phyloP scores from a whole-genome alignment of 2,797 vertebrate genomes.

The Epinephelus awoara region DNA sequence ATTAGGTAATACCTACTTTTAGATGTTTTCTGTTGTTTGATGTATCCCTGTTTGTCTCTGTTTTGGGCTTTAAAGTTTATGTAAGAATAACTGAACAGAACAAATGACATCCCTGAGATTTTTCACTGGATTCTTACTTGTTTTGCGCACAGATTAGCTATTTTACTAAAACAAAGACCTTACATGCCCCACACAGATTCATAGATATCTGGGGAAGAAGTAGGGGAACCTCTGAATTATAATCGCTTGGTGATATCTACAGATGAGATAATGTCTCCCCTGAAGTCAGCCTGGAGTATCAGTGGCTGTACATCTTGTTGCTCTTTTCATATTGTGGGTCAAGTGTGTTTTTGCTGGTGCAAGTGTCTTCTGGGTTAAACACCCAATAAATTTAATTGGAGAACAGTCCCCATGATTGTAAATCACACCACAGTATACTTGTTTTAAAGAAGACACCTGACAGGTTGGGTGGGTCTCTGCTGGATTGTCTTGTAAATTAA shows the following conservation, averaged over 20 bases:
- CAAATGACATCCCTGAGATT: background rate
- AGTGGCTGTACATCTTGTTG: background rate
- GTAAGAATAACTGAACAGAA: background rate
- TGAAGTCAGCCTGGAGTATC: background rate
- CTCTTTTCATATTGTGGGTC: background rate
- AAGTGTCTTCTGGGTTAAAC: background rate
- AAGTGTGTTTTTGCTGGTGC: background rate
- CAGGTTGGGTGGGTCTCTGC: background rate
- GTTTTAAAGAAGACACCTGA: background rate
- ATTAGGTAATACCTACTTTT: background rate
- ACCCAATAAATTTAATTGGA: background rate
- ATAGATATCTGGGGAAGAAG: background rate
- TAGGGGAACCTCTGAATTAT: background rate
- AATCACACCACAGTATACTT: background rate
- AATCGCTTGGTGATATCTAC: conserved; percentile 2
- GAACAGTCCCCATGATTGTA: background rate
- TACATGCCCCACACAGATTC: background rate
- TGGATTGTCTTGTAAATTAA: conserved; percentile 22
- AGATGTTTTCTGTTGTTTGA: background rate
- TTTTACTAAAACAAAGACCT: background rate
- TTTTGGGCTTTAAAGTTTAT: background rate
- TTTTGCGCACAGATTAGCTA: background rate
- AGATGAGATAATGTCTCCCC: background rate
- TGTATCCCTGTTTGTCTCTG: no score
- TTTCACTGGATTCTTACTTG: background rate